Percentiles rank a stretch among this genome's conserved stretches.
phyloP scores from a whole-genome alignment of 1,140 invertebrate genomes.

The Drosophila murphyi region DNA sequence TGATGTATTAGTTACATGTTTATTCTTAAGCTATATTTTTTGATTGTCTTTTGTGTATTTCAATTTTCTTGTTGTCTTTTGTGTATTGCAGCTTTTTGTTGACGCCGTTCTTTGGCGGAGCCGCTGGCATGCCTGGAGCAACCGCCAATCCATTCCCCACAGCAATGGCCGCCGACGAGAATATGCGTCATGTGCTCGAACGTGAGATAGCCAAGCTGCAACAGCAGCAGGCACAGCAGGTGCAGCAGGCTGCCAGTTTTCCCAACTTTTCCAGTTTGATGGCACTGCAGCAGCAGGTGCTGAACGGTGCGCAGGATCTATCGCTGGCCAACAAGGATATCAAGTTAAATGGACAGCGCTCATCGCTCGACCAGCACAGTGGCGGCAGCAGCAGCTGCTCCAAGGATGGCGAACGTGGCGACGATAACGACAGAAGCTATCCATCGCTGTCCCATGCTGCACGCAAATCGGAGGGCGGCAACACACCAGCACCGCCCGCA shows the following conservation, averaged over 20 bases:
- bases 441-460: slow-evolving; percentile 60
- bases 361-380: slow-evolving; percentile 58
- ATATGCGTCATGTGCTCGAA: slow-evolving; percentile 94
- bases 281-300: slow-evolving; percentile 90
- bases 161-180: slow-evolving; percentile 88
- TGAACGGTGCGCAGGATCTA: slow-evolving; percentile 91
- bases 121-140: slow-evolving; percentile 86
- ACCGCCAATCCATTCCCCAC: slow-evolving; percentile 85
- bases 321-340: slow-evolving; percentile 90
- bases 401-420: slow-evolving; percentile 66
- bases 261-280: slow-evolving; percentile 87
- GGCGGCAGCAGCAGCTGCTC: slow-evolving; percentile 60
- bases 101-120: slow-evolving; percentile 91
- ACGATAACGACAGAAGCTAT: slow-evolving; percentile 75
- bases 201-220: slow-evolving; percentile 95
- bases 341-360: slow-evolving; percentile 88
- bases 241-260: slow-evolving; percentile 85
- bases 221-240: slow-evolving; percentile 85
- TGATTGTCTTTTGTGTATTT: too few species aligned
- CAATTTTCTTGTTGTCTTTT: neutral
- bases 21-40: too few species aligned
- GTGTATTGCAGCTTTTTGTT: slow-evolving; percentile 88
- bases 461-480: slow-evolving; percentile 86
- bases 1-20: too few species aligned
- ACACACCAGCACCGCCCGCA: slow-evolving; percentile 89